Percentiles rank a stretch among this genome's conserved stretches.
These are phyloP conservation scores for Paedocypris micromegethes DNA, from an alignment of 2,797 vertebrate species.

Conservation along the genomic window DNA sequence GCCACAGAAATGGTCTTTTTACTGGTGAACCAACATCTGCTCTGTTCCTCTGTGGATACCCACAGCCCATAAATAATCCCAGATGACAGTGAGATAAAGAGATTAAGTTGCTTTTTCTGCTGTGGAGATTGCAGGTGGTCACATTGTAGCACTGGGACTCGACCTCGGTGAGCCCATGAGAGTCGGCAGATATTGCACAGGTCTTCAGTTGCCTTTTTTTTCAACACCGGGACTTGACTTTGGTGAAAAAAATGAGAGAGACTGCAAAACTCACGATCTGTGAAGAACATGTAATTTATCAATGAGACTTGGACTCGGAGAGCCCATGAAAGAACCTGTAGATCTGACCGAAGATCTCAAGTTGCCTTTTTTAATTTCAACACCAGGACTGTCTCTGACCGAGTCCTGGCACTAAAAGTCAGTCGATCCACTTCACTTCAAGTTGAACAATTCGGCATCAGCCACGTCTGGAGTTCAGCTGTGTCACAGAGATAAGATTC, in stretches of 20 bases:
- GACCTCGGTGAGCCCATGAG: conserved; percentile 7
- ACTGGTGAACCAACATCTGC: conserved; percentile 22
- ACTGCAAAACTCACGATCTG: no score
- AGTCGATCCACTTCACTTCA: conserved; percentile 23
- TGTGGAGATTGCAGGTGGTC: conserved; percentile 50
- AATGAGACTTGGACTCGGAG: no score
- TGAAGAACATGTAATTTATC: no score
- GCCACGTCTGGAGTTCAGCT: conserved; percentile 9
- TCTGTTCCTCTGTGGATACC: conserved; percentile 17
- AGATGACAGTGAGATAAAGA: conserved; percentile 42
- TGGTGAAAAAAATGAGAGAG: no score
- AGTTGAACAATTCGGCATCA: conserved; percentile 26
- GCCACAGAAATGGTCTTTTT: conserved; percentile 7
- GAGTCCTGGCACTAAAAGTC: no score
- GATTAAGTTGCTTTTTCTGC: conserved; percentile 45
- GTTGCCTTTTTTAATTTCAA: no score
- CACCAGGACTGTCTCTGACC: no score
- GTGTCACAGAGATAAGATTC: background rate
- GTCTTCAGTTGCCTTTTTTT: no score
- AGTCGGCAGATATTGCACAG: background rate
- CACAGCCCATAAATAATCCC: conserved; percentile 40
- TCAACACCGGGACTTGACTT: no score
- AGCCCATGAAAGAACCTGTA: no score
- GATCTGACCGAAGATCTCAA: no score
- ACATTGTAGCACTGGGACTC: conserved; percentile 32